Evolutionary conservation across 2,797 vertebrate species (phyloP).

Genomic region (Sphaeramia orbicularis): DNA sequence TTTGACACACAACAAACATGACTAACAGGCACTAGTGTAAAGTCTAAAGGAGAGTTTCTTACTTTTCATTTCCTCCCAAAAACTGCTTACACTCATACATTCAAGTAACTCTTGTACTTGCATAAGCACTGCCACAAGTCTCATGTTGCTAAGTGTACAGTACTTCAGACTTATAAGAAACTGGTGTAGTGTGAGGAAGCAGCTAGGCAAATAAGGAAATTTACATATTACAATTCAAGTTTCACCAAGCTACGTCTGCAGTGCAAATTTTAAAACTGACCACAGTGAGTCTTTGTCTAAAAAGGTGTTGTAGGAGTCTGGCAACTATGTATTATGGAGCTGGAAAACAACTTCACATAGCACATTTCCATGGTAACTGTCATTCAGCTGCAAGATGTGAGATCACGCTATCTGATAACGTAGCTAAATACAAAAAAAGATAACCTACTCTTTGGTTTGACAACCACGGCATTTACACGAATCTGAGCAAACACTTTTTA

Average conservation of each 20-base stretch:
- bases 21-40: neutral
- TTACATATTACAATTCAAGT: neutral
- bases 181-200: neutral
- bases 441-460: conserved; percentile 70
- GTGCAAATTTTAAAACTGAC: too few species aligned
- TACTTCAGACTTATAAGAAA: conserved; percentile 9
- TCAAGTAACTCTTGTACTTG: neutral
- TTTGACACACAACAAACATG: neutral
- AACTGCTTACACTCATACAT: neutral
- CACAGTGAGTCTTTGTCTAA: neutral
- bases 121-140: neutral
- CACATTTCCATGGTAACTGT: conserved; percentile 51
- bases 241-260: neutral
- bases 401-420: conserved; percentile 59
- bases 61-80: conserved; percentile 22
- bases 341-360: conserved; percentile 18
- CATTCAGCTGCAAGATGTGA: conserved; percentile 52
- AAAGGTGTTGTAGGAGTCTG: neutral
- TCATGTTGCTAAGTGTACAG: neutral
- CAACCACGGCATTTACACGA: conserved; percentile 81
- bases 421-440: conserved; percentile 59
- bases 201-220: neutral
- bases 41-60: conserved; percentile 4
- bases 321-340: neutral
- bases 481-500: conserved; percentile 84